Evolutionary conservation across 2,888 invertebrate species (phyloP), one percentile per base, ranked within the genome.

Genomic region (Platerodrilus igneus): DNA sequence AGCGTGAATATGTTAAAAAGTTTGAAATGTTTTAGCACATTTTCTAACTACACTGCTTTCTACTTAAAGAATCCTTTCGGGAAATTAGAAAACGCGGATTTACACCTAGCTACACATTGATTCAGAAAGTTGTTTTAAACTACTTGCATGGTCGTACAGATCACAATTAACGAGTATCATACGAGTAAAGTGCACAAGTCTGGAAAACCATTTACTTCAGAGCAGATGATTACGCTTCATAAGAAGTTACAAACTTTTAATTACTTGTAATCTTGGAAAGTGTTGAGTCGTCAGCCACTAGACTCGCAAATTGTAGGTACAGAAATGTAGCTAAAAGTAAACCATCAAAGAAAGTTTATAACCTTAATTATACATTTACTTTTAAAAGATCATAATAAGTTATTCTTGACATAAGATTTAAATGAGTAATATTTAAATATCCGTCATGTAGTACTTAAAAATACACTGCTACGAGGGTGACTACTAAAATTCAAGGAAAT

Each of bases 1-100:
- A 41, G 45, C 41, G 53, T 52, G 54, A 56, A 55, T 55, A 55
- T 51, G 53, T 54, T 54, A 52, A 55, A 45, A 47, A 47, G 39
- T 46, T 46, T 42, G 30, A 37, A 36, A 35, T 42, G 42, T 42
- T 41, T 48, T 28, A 43, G 42, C 27, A 21, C 25, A 37, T 17
- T 18, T 15, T 33, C 9, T 23, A 33, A 32, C 37, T n/a, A n/a
- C 2, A 21, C 2, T 21, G 21, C 9, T 21, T 21, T n/a, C n/a
- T n/a, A n/a, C n/a, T n/a, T n/a, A n/a, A n/a, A n/a, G n/a, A n/a
- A n/a, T n/a, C n/a, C n/a, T n/a, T n/a, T n/a, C n/a, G n/a, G n/a
- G n/a, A n/a, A n/a, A n/a, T n/a, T n/a, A n/a, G n/a, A n/a, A n/a
- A n/a, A n/a, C n/a, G n/a, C n/a, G n/a, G n/a, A n/a, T 37, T 39